These are phyloP conservation scores for Bimastos eiseni DNA, from an alignment of 2,888 invertebrate genomes.

Conservation along the genomic window DNA sequence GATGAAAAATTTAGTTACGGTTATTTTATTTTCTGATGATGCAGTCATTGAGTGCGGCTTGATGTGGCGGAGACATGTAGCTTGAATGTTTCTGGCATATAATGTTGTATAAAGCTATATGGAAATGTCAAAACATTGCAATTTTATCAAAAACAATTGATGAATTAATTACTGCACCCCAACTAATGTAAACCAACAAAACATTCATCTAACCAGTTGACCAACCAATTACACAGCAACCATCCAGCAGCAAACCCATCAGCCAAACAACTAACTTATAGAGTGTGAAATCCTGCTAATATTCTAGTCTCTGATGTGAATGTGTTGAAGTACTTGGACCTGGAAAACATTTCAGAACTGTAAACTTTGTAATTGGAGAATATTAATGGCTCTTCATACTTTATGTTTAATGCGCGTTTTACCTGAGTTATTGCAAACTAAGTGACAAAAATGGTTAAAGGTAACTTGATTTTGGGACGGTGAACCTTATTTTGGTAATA, in stretches of 20 bases:
- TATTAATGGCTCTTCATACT: background rate
- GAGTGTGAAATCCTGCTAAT: background rate
- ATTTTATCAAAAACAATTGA: background rate
- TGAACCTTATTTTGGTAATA: background rate
- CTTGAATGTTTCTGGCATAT: background rate
- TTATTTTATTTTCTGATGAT: background rate
- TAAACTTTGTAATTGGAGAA: background rate
- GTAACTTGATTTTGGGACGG: background rate
- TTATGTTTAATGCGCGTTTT: background rate
- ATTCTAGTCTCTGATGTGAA: background rate
- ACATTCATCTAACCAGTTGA: background rate
- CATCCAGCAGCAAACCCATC: background rate
- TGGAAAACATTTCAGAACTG: background rate
- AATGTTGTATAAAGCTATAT: background rate
- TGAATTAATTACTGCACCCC: background rate
- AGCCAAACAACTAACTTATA: background rate
- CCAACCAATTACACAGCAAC: background rate
- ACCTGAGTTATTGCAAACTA: conserved; percentile 13
- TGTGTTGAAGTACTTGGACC: background rate
- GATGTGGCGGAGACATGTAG: background rate
- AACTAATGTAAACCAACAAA: background rate
- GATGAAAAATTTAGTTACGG: background rate
- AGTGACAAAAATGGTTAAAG: background rate
- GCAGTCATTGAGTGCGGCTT: background rate
- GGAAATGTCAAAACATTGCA: background rate